Evolutionary conservation across 2,888 invertebrate species (phyloP).

Genomic region (Eucera pruinosa): DNA sequence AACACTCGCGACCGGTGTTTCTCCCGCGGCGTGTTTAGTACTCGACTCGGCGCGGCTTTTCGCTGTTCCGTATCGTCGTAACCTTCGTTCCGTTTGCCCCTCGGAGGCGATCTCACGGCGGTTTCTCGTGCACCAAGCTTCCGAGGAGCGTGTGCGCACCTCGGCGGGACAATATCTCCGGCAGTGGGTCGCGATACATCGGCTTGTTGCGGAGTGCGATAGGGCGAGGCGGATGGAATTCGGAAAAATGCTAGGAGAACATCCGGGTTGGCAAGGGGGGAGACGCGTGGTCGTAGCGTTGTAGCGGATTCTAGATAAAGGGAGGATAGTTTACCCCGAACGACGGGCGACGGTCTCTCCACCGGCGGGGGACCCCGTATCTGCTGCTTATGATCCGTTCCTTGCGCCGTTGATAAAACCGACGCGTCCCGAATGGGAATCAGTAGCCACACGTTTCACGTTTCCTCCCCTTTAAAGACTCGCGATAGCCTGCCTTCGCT

Average conservation of each 20-base stretch:
- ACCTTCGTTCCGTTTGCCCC: too few species aligned
- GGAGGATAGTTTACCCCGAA: background rate
- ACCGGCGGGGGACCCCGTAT: background rate
- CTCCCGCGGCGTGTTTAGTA: too few species aligned
- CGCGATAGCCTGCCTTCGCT: constrained; percentile 16
- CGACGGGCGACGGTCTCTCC: background rate
- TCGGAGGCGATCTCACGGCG: constrained; percentile 39
- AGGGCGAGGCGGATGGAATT: constrained; percentile 62
- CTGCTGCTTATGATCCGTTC: constrained; percentile 18
- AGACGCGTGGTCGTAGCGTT: constrained; percentile 4
- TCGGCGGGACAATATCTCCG: constrained; percentile 58
- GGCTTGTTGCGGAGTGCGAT: constrained; percentile 49
- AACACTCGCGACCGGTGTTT: too few species aligned
- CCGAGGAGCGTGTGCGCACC: constrained; percentile 23
- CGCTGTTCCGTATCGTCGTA: background rate
- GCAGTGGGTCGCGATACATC: constrained; percentile 50
- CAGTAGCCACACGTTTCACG: background rate
- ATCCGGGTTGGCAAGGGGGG: too few species aligned
- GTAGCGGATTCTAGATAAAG: constrained; percentile 44
- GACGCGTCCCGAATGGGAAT: background rate
- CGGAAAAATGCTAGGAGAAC: constrained; percentile 55
- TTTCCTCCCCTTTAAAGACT: constrained; percentile 5
- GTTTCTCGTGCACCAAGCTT: constrained; percentile 2
- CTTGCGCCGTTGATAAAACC: constrained; percentile 32
- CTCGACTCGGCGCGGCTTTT: too few species aligned